A percentile compares a stretch with the other conserved stretches of the same genome.
Evolutionary conservation across 2,797 vertebrate species (phyloP).

Genomic region (Delichon dasypus): DNA sequence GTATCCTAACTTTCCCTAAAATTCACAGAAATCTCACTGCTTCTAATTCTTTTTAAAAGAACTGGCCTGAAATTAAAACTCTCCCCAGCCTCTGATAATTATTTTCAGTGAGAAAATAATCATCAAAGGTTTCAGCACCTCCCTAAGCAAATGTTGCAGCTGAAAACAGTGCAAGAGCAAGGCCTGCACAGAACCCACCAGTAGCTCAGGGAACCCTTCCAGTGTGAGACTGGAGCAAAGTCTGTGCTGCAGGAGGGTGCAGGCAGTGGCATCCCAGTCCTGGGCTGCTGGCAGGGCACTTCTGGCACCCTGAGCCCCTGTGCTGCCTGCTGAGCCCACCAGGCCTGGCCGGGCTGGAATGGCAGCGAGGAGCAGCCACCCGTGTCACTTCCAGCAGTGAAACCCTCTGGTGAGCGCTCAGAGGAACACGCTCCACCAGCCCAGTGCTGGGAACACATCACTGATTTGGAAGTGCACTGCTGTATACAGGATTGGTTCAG

Average conservation of each 20-base stretch:
- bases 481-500: background rate
- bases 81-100: background rate
- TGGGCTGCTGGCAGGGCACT: background rate
- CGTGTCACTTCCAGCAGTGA: rapidly evolving
- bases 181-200: background rate
- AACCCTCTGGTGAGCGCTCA: background rate
- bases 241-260: background rate
- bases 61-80: background rate
- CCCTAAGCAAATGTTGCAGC: background rate
- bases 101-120: background rate
- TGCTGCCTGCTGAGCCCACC: background rate
- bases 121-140: background rate
- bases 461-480: background rate
- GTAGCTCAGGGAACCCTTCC: background rate
- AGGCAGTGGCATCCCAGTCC: background rate
- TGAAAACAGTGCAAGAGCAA: background rate
- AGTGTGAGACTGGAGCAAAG: background rate
- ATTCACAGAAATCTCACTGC: background rate
- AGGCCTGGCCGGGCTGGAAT: background rate
- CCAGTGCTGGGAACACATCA: background rate
- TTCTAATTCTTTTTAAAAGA: background rate
- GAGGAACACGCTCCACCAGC: background rate
- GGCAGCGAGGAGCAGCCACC: background rate
- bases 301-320: background rate
- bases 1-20: background rate